These are phyloP conservation scores for Cossypha polioptera DNA, from an alignment of 2,797 vertebrate genomes.

Conservation along the genomic window DNA sequence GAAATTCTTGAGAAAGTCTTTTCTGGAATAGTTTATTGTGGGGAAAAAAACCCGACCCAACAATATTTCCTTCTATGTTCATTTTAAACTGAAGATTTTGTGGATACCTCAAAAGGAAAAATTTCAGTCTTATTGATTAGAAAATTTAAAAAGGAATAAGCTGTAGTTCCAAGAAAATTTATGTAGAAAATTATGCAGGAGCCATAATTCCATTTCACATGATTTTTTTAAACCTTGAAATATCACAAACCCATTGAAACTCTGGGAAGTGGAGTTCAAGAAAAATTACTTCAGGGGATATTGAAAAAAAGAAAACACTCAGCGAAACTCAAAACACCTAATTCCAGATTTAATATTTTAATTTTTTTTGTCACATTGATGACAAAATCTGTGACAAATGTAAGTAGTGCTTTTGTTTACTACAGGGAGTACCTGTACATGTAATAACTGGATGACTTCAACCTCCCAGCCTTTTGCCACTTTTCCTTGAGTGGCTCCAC, in stretches of 20 bases:
- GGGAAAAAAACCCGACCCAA: rapidly evolving
- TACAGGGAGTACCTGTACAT: rapidly evolving
- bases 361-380: neutral
- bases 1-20: neutral
- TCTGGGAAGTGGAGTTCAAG: neutral
- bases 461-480: neutral
- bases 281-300: neutral
- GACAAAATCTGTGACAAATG: neutral
- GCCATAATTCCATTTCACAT: neutral
- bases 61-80: neutral
- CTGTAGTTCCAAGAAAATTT: neutral
- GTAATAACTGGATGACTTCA: neutral
- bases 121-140: neutral
- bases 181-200: neutral
- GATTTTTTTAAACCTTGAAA: neutral
- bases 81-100: neutral
- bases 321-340: neutral
- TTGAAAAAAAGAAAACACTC: neutral
- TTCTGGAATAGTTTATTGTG: neutral
- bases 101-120: neutral
- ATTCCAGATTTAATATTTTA: neutral
- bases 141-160: neutral
- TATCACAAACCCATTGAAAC: neutral
- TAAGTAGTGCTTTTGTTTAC: neutral
- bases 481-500: neutral